phyloP scores from a whole-genome alignment of 2,797 vertebrate genomes.

The Orestias chungarensis region DNA sequence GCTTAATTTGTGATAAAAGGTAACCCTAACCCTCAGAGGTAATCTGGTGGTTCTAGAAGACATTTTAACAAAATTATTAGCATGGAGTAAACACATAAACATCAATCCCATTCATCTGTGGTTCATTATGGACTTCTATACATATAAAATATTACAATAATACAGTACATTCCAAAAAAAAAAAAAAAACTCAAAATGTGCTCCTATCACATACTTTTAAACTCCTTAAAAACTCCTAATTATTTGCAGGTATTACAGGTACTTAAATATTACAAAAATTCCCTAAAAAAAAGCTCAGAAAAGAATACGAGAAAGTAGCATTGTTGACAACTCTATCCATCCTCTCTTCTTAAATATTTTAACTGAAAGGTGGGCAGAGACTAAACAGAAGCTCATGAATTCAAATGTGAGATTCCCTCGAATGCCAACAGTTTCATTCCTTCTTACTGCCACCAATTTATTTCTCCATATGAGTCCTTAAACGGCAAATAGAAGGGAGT shows the following conservation, averaged over 20 bases:
- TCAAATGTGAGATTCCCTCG: constrained; percentile 63
- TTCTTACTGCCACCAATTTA: constrained; percentile 81
- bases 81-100: no score
- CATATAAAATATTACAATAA: no score
- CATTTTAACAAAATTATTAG: background rate
- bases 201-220: background rate
- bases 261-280: constrained; percentile 12
- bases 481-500: constrained; percentile 76
- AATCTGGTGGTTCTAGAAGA: background rate
- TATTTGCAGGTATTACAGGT: constrained; percentile 12
- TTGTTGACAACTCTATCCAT: constrained; percentile 56
- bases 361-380: constrained; percentile 67
- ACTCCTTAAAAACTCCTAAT: background rate
- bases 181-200: no score
- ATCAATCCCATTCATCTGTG: background rate
- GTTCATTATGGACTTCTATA: background rate
- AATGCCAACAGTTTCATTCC: constrained; percentile 75
- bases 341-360: constrained; percentile 71
- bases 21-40: no score
- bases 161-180: no score
- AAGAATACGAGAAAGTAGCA: constrained; percentile 50
- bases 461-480: constrained; percentile 83
- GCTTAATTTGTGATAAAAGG: constrained; percentile 19
- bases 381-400: constrained; percentile 76
- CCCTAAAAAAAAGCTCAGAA: constrained; percentile 26